Percentiles rank a stretch among this genome's conserved stretches.
phyloP scores from a whole-genome alignment of 2,797 vertebrate genomes.

The Synanceia verrucosa region DNA sequence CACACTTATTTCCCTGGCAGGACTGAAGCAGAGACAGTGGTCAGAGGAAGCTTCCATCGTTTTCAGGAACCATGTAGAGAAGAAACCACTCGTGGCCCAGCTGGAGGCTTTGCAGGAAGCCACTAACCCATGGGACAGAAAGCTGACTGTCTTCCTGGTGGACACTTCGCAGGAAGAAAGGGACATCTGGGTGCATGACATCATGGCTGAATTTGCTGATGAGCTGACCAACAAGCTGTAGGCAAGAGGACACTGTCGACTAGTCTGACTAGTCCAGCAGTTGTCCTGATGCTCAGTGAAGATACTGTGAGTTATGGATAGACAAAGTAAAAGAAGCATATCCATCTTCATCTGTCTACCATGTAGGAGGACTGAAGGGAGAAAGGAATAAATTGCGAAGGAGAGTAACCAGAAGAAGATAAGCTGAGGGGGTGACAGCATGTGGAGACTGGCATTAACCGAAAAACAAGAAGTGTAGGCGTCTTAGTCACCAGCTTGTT shows the following conservation, averaged over 20 bases:
- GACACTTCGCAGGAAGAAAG: slow-evolving; percentile 93
- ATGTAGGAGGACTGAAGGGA: slow-evolving; percentile 15
- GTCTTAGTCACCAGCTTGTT: slow-evolving; percentile 28
- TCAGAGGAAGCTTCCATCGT: slow-evolving; percentile 96
- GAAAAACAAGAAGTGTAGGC: neutral
- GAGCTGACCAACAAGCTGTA: slow-evolving; percentile 76
- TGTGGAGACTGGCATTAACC: slow-evolving; percentile 1
- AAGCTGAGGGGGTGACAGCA: slow-evolving; percentile 7
- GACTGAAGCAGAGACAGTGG: slow-evolving; percentile 91
- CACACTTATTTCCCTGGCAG: slow-evolving; percentile 65
- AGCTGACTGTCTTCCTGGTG: slow-evolving; percentile 90
- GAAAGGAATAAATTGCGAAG: neutral
- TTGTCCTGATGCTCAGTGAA: neutral
- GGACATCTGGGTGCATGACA: slow-evolving; percentile 97
- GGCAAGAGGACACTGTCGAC: neutral
- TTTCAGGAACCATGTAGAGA: slow-evolving; percentile 97
- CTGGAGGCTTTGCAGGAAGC: slow-evolving; percentile 88
- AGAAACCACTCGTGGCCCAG: slow-evolving; percentile 95
- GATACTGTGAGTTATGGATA: slow-evolving; percentile 19
- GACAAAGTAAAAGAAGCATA: slow-evolving; percentile 11
- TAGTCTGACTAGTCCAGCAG: slow-evolving; percentile 1
- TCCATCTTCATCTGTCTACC: slow-evolving; percentile 35
- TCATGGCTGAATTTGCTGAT: slow-evolving; percentile 92
- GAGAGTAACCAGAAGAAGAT: neutral
- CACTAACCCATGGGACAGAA: slow-evolving; percentile 88